Base-by-base conservation (phyloP, 2,113 vertebrate genomes). In the Podarcis muralis region DNA sequence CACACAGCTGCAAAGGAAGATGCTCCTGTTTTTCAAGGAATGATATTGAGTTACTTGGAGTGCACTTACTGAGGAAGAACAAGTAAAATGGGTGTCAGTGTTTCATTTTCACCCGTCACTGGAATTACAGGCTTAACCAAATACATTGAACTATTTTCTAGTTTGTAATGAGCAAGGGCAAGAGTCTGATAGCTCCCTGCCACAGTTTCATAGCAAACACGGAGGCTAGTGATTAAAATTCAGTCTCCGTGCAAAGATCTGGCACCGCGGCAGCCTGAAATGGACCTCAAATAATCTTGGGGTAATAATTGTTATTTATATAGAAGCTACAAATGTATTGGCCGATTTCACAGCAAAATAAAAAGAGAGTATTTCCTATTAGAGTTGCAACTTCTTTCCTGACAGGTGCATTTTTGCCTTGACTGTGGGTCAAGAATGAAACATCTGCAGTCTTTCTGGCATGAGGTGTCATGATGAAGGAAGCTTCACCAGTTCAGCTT, bases 201-300 rank as follows among this genome's bases (percentile, higher is more conserved):
- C 25, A 53, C 25, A 48, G 3, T 79, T 89, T 93, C 92, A 0
- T 15, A 94, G 91, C 93, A 93, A 94, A 93, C 93, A 92, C 59
- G 90, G 88, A 18, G 93, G 92, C 43, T 18, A 35, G 30, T 18
- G 27, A 30, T 9, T 71, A 43, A 71, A 71, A n/a, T 83, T 30
- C 40, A n/a, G 40, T 7, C 32, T 65, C 57, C 40, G 68, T 76
- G 22, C 53, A 37, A 20, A 62, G 15, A 30, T 6, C 53, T 62
- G 74, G 11, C 35, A 59, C 20, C 20, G 3, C 57, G 65, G 20
- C 5, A 22, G 81, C 89, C 18, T 81, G 90, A 59, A 90, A 90
- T 65, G 0, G 80, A 6, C 23, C 84, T 3, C 0, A 86, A 79
- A 81, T 86, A 2, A 40, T 27, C 68, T 80, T 87, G 15, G 7